Conservation (phyloP, 92 coral and sea anemone genomes). For the Siderastrea radians region DNA sequence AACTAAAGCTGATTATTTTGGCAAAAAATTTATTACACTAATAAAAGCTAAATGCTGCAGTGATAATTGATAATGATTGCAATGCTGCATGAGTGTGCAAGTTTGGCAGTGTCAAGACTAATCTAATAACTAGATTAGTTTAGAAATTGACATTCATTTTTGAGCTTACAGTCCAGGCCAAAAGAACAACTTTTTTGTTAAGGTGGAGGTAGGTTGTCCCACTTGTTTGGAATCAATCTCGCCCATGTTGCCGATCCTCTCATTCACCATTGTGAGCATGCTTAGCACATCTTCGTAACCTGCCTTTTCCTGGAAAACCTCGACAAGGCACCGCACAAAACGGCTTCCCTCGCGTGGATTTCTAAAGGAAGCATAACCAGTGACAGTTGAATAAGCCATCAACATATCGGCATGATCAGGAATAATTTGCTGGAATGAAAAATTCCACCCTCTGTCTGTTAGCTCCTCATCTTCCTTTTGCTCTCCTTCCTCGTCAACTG, state of each 20-base stretch:
- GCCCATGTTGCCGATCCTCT: constrained; percentile 56
- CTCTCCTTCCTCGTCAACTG: background rate
- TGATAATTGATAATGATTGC: too few species aligned
- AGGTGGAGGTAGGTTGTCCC: constrained; percentile 76
- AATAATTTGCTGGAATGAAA: constrained; percentile 6
- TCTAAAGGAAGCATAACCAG: constrained; percentile 76
- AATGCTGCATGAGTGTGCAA: too few species aligned
- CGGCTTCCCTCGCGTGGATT: constrained; percentile 75
- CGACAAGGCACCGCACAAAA: constrained; percentile 74
- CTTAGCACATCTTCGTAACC: constrained; percentile 77
- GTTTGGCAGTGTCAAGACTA: background rate
- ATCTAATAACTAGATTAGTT: background rate
- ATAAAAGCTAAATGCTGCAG: too few species aligned
- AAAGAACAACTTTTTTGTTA: constrained; percentile 84
- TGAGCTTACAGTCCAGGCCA: constrained; percentile 70
- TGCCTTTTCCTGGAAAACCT: constrained; percentile 71
- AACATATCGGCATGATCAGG: constrained; percentile 83
- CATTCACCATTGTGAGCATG: constrained; percentile 86
- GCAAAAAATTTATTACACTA: too few species aligned
- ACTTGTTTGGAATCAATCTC: constrained; percentile 73
- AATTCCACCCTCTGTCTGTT: constrained; percentile 3
- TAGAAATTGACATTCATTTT: background rate
- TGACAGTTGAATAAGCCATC: constrained; percentile 80
- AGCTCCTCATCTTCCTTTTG: background rate
- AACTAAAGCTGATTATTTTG: too few species aligned